Evolutionary conservation across 2,113 vertebrate species (phyloP).

Genomic region (Acrocephalus kingi): DNA sequence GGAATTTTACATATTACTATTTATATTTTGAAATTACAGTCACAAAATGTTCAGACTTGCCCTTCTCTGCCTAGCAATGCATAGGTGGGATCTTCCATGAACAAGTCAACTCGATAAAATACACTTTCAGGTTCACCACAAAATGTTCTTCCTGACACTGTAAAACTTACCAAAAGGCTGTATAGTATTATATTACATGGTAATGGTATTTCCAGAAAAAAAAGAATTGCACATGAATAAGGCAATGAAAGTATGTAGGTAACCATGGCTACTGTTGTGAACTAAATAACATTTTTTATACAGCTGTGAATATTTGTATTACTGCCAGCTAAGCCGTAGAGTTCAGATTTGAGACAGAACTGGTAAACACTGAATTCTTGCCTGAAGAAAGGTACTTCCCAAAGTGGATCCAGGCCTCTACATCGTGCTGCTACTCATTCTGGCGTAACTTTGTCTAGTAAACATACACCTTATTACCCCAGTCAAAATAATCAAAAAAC

Average conservation of each 20-base stretch:
- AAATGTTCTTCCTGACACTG: slow-evolving; percentile 16
- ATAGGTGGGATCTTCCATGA: slow-evolving; percentile 32
- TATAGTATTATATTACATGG: slow-evolving; percentile 66
- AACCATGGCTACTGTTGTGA: slow-evolving; percentile 80
- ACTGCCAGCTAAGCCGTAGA: slow-evolving; percentile 63
- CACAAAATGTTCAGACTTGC: slow-evolving; percentile 9
- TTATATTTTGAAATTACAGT: slow-evolving; percentile 4
- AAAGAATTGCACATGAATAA: slow-evolving; percentile 73
- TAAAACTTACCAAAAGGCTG: slow-evolving; percentile 39
- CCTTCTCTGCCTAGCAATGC: background rate
- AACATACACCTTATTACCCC: background rate
- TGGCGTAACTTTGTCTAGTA: background rate
- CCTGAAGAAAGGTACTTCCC: slow-evolving; percentile 51
- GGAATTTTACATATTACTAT: slow-evolving; percentile 9
- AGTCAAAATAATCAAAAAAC: background rate
- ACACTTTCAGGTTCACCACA: slow-evolving; percentile 10
- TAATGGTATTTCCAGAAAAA: slow-evolving; percentile 77
- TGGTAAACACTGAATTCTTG: slow-evolving; percentile 43
- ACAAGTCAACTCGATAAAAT: slow-evolving; percentile 8
- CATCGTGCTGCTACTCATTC: background rate
- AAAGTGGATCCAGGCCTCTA: background rate
- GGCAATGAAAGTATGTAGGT: slow-evolving; percentile 77
- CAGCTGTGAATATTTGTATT: slow-evolving; percentile 73
- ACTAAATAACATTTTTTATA: slow-evolving; percentile 77
- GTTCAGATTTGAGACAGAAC: slow-evolving; percentile 57